Evolutionary conservation across 2,797 vertebrate genomes (phyloP).

Genomic region (Sarcophilus harrisii): DNA sequence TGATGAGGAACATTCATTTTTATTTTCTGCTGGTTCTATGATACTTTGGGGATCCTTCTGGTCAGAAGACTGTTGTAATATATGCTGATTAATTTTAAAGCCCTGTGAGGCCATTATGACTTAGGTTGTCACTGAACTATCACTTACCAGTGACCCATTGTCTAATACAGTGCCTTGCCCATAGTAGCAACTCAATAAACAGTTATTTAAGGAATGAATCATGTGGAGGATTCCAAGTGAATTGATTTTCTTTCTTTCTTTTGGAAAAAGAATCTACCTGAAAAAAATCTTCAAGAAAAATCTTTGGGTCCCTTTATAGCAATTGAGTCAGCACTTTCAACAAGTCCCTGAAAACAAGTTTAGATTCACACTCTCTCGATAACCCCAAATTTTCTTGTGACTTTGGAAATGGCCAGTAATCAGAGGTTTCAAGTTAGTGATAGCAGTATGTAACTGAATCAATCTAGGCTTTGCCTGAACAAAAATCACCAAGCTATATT

Average conservation of each 20-base stretch:
- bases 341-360: background rate
- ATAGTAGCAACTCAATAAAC: conserved; percentile 27
- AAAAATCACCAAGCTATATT: background rate
- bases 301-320: conserved; percentile 1
- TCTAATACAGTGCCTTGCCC: conserved; percentile 1
- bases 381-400: background rate
- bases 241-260: background rate
- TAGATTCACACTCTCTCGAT: background rate
- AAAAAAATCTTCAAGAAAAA: background rate
- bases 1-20: background rate
- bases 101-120: background rate
- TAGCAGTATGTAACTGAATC: background rate
- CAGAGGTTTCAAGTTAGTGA: background rate
- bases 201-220: conserved; percentile 5
- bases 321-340: background rate
- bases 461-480: conserved; percentile 6
- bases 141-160: background rate
- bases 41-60: background rate
- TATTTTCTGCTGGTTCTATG: conserved; percentile 11
- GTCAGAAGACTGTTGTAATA: conserved; percentile 8
- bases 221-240: background rate
- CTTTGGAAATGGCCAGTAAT: background rate
- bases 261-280: conserved; percentile 3
- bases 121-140: background rate
- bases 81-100: background rate